Evolutionary conservation across 2,113 vertebrate species (phyloP).

Genomic region (Alethe diademata): DNA sequence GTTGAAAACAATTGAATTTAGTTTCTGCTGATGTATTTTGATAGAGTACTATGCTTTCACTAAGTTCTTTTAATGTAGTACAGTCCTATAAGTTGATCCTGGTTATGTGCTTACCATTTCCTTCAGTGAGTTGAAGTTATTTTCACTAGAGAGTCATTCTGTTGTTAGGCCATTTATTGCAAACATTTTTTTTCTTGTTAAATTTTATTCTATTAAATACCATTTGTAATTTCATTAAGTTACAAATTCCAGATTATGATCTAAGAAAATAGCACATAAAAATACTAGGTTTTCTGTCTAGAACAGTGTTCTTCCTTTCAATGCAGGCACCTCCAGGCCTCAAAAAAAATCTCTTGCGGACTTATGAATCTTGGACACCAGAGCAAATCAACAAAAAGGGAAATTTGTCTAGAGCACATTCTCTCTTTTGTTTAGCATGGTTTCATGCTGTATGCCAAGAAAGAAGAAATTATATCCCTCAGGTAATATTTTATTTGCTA

Average conservation of each 20-base stretch:
- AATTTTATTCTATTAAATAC: background rate
- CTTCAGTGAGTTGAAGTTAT: background rate
- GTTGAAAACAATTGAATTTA: background rate
- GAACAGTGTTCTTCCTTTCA: background rate
- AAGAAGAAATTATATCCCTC: conserved; percentile 96
- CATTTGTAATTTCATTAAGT: background rate
- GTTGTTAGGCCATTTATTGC: background rate
- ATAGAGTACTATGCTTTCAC: background rate
- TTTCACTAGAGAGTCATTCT: background rate
- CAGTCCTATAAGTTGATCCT: background rate
- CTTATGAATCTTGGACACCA: conserved; percentile 94
- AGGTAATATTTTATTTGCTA: conserved; percentile 71
- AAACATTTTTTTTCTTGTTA: background rate
- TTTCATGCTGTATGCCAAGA: conserved; percentile 98
- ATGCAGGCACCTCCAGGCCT: conserved; percentile 91
- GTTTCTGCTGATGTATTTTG: background rate
- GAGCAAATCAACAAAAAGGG: conserved; percentile 91
- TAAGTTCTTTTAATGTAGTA: background rate
- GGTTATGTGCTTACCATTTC: background rate
- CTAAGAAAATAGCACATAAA: background rate
- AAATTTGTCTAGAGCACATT: conserved; percentile 82
- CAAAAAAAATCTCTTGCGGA: conserved; percentile 95
- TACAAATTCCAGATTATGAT: background rate
- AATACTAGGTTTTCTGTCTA: background rate
- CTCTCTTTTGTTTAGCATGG: conserved; percentile 96